phyloP scores from a whole-genome alignment of 1,140 invertebrate genomes.

The Philopotamus ludificatus region DNA sequence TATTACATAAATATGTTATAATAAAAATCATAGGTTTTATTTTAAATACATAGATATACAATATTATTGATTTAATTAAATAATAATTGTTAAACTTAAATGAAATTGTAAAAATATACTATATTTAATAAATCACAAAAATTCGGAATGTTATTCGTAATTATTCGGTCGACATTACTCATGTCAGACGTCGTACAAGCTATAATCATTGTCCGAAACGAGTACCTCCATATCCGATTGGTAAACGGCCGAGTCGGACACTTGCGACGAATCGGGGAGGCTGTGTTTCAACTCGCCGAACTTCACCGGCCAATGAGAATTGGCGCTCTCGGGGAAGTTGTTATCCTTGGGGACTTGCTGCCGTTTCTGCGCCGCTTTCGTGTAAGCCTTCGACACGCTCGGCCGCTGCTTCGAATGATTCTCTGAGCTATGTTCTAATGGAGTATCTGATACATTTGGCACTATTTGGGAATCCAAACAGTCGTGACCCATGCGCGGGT shows the following conservation, averaged over 20 bases:
- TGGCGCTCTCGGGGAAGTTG: conserved; percentile 8
- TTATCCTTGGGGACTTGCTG: conserved; percentile 13
- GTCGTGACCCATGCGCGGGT: conserved; percentile 25
- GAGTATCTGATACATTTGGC: conserved; percentile 38
- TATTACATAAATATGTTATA: background rate
- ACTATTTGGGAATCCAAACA: conserved; percentile 38
- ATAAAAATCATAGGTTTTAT: background rate
- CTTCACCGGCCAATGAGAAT: conserved; percentile 21
- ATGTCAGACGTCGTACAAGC: conserved; percentile 36
- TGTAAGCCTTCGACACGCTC: conserved; percentile 15
- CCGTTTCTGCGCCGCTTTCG: conserved; percentile 1
- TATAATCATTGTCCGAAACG: conserved; percentile 40
- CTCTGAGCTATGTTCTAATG: conserved; percentile 36
- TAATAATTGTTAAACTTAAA: background rate
- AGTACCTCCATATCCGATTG: conserved; percentile 39
- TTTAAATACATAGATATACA: background rate
- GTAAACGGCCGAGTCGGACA: conserved; percentile 8
- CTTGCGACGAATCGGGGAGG: conserved; percentile 31
- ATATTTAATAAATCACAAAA: conserved; percentile 9
- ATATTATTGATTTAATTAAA: background rate
- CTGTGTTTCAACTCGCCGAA: conserved; percentile 37
- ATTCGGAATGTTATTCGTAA: conserved; percentile 12
- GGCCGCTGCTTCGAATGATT: conserved; percentile 1
- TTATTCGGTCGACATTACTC: background rate
- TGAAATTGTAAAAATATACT: background rate